Base-by-base conservation (phyloP, 1,140 invertebrate species). In the Neotoxoptera formosana region DNA sequence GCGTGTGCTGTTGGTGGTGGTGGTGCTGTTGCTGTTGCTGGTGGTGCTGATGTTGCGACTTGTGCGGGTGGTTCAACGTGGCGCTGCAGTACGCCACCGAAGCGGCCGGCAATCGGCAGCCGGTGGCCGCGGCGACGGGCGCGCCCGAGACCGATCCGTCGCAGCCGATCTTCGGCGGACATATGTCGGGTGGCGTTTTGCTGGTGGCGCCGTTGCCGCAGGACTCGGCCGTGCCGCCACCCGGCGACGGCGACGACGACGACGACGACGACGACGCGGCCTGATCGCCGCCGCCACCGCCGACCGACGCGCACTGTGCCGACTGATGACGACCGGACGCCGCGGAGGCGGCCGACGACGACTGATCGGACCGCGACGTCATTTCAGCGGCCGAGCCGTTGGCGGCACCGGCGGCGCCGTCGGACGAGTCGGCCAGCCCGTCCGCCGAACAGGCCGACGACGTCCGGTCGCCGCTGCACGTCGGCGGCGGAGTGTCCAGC, bases 401-500 rank as follows among this genome's bases (percentile, higher is more conserved):
- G 67, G 30, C 3, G 17, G 67, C 47, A 20, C 41, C 30, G 25
- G 30, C 4, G 17, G 45, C 7, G 30, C 25, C 20, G 45, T 51
- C 47, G 17, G 60, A n/a, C 25, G 67, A 51, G 51, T 91, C 45
- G 81, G n/a, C 8, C 23, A 20, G 76, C 0, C 47, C 45, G 45
- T 92, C 53, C 34, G 11, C 23, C 1, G 91, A 84, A 92, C 81
- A 92, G 7, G n/a, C 53, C 41, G 88, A 90, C 89, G 89, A 90
- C 36, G 89, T 45, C 53, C 89, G 11, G 36, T 90, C 89, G 11
- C 81, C 81, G 36, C 9, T 34, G 51, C 48, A 21, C 14, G 51
- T 45, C 23, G n/a, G 45, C 30, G 93, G 45, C 14, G 93, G 56
- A 41, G 84, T 93, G n/a, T 88, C 87, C 94, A 96, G 96, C 23